Conservation (phyloP, 2,888 invertebrate species). For the Clistopyga incitator region DNA sequence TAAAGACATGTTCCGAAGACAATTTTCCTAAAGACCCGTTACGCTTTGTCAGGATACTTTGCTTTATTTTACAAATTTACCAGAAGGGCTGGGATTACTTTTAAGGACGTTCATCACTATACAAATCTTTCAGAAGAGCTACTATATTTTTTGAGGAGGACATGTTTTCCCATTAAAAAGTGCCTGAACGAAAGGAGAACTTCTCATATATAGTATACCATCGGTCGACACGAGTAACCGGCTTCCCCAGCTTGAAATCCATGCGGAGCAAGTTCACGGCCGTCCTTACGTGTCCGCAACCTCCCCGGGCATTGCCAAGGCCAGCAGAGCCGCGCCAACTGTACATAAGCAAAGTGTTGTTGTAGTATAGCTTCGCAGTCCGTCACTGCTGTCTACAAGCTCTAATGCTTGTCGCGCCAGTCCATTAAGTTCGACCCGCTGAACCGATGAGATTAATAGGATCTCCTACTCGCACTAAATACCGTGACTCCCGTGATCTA, state of each 20-base stretch:
- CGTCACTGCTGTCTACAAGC: conserved; percentile 65
- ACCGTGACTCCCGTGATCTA: neutral
- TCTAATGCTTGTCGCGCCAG: conserved; percentile 62
- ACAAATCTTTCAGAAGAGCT: too few species aligned
- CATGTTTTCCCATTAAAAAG: neutral
- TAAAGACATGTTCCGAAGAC: too few species aligned
- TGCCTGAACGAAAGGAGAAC: conserved; percentile 15
- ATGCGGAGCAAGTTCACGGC: conserved; percentile 79
- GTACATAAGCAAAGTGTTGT: conserved; percentile 16
- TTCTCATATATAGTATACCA: conserved; percentile 22
- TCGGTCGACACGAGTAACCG: conserved; percentile 45
- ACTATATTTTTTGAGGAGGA: neutral
- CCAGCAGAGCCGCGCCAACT: conserved; percentile 56
- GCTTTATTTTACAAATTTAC: too few species aligned
- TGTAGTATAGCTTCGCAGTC: neutral
- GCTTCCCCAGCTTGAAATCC: conserved; percentile 51
- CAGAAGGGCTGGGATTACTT: too few species aligned
- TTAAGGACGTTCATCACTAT: too few species aligned
- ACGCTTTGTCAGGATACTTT: too few species aligned
- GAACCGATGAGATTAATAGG: conserved; percentile 67
- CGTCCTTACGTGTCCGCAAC: conserved; percentile 73
- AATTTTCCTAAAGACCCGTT: too few species aligned
- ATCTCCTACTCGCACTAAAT: conserved; percentile 34
- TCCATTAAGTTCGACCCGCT: conserved; percentile 67
- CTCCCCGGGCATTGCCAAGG: conserved; percentile 72